These are phyloP conservation scores for Valencia hispanica DNA, from an alignment of 2,797 vertebrate species.

Conservation along the genomic window DNA sequence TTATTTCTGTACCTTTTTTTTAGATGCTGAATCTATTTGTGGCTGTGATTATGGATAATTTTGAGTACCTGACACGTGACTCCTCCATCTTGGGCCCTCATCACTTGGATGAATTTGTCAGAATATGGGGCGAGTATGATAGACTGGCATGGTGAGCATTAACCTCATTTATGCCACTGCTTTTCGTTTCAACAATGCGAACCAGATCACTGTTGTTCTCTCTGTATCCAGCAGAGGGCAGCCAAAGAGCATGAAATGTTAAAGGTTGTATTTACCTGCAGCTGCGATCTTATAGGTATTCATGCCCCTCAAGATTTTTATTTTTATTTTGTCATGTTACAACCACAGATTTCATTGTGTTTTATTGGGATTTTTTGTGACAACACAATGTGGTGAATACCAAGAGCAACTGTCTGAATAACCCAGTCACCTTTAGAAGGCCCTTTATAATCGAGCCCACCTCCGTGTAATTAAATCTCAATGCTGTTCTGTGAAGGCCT, in stretches of 20 bases:
- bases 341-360: background rate
- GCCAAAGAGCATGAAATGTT: constrained; percentile 31
- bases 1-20: background rate
- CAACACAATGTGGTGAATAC: no score
- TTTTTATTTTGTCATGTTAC: background rate
- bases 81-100: constrained; percentile 98
- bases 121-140: constrained; percentile 98
- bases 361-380: background rate
- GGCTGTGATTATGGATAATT: constrained; percentile 99
- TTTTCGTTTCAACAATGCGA: background rate
- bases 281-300: background rate
- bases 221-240: constrained; percentile 68
- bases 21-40: constrained; percentile 99
- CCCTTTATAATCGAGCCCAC: no score
- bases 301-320: background rate
- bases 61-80: constrained; percentile 97
- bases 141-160: constrained; percentile 90
- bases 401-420: background rate
- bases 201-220: constrained; percentile 13
- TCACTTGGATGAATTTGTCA: constrained; percentile 97
- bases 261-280: background rate
- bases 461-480: no score
- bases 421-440: no score
- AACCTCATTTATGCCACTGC: background rate
- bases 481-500: no score